A percentile compares a stretch with the other conserved stretches of the same genome.
Evolutionary conservation across 2,113 vertebrate genomes (phyloP).

Genomic region (Epinephelus moara): DNA sequence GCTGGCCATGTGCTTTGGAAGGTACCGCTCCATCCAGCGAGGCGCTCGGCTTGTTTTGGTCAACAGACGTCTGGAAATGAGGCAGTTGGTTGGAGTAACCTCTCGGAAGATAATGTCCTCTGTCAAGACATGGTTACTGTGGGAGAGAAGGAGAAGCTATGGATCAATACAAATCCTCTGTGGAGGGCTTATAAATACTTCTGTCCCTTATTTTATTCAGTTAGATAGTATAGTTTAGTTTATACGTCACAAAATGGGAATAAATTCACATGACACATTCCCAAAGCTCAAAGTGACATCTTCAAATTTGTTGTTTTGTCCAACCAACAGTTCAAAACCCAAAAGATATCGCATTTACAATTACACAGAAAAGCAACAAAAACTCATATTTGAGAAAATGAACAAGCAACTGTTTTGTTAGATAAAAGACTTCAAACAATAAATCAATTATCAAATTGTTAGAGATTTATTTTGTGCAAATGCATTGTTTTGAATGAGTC

Average conservation of each 20-base stretch:
- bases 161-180: neutral
- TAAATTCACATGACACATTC: neutral
- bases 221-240: neutral
- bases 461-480: neutral
- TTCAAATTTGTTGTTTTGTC: neutral
- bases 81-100: constrained; percentile 93
- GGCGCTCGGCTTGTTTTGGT: constrained; percentile 97
- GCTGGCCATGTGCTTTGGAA: constrained; percentile 93
- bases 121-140: constrained; percentile 97
- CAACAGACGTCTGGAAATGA: constrained; percentile 95
- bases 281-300: neutral
- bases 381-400: neutral
- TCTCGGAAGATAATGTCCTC: constrained; percentile 97
- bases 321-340: neutral
- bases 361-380: neutral
- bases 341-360: neutral
- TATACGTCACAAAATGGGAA: neutral
- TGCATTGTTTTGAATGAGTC: neutral
- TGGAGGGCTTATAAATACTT: neutral
- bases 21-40: constrained; percentile 94
- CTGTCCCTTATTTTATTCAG: neutral
- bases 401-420: neutral
- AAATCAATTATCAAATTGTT: no score
- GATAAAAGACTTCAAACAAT: neutral
- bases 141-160: neutral